Evolutionary conservation across 1,140 invertebrate species (phyloP).

Genomic region (Ceratosolen solmsi): DNA sequence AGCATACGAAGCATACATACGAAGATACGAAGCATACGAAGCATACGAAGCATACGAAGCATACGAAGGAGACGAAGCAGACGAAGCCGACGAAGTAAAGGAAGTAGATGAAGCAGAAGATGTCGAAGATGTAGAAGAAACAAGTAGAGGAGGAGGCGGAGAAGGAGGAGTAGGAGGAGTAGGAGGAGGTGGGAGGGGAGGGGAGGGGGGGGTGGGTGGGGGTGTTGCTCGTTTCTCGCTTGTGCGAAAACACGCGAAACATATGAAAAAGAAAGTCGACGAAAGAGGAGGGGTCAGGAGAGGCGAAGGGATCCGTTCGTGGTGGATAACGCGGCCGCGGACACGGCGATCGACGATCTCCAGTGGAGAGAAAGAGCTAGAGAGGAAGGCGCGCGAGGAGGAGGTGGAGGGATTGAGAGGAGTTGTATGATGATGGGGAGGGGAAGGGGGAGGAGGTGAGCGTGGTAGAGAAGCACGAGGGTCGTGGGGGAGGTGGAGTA

Average conservation of each 20-base stretch:
- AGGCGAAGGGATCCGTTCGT: neutral
- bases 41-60: too few relatives aligned
- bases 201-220: too few relatives aligned
- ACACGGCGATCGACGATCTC: conserved; percentile 21
- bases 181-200: too few relatives aligned
- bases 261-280: neutral
- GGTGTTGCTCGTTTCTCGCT: neutral
- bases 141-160: neutral
- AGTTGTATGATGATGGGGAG: conserved; percentile 33
- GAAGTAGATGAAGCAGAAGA: neutral
- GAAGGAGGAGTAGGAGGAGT: neutral
- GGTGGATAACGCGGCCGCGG: conserved; percentile 1
- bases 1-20: too few relatives aligned
- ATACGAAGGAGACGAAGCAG: neutral
- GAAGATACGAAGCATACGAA: too few relatives aligned
- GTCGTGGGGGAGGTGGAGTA: conserved; percentile 3
- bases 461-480: neutral
- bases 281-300: neutral
- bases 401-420: conserved; percentile 32
- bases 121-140: neutral
- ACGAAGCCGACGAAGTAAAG: neutral
- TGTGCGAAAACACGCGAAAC: neutral
- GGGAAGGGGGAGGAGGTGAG: neutral
- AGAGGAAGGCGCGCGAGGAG: neutral
- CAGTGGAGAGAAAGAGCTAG: neutral